A percentile compares a stretch with the other conserved stretches of the same genome.
phyloP scores from a whole-genome alignment of 2,888 invertebrate species.

The Brachylomia viminalis region DNA sequence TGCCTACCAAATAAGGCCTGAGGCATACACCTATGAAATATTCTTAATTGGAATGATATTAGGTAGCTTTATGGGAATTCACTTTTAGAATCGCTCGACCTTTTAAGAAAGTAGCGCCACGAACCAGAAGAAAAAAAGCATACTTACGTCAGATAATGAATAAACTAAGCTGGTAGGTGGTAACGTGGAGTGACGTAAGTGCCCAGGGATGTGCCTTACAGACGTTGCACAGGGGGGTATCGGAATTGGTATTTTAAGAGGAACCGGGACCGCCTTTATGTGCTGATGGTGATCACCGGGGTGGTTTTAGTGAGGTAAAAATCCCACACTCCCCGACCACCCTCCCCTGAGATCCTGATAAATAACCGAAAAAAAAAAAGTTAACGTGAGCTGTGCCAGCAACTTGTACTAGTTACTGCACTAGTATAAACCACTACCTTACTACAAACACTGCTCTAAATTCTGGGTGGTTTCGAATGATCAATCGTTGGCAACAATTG shows the following conservation, averaged over 20 bases:
- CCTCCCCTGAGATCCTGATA: too few relatives aligned
- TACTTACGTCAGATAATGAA: neutral
- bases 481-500: neutral
- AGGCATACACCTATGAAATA: neutral
- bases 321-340: too few relatives aligned
- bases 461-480: neutral
- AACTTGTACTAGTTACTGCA: neutral
- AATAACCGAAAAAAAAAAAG: too few relatives aligned
- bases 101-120: neutral
- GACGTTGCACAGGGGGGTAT: too few relatives aligned
- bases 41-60: neutral
- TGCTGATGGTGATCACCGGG: too few relatives aligned
- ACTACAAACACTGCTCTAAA: neutral
- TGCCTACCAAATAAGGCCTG: too few relatives aligned
- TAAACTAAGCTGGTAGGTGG: neutral
- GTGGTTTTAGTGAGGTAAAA: too few relatives aligned
- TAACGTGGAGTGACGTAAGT: too few relatives aligned
- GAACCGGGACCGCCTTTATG: too few relatives aligned
- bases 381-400: neutral
- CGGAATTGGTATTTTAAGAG: too few relatives aligned
- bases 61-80: neutral
- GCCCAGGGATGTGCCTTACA: too few relatives aligned
- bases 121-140: neutral
- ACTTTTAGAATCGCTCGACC: neutral
- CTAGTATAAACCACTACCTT: neutral